A percentile compares a stretch with the other conserved stretches of the same genome.
Conservation (phyloP, 2,797 vertebrate genomes). For the Novumbra hubbsi region DNA sequence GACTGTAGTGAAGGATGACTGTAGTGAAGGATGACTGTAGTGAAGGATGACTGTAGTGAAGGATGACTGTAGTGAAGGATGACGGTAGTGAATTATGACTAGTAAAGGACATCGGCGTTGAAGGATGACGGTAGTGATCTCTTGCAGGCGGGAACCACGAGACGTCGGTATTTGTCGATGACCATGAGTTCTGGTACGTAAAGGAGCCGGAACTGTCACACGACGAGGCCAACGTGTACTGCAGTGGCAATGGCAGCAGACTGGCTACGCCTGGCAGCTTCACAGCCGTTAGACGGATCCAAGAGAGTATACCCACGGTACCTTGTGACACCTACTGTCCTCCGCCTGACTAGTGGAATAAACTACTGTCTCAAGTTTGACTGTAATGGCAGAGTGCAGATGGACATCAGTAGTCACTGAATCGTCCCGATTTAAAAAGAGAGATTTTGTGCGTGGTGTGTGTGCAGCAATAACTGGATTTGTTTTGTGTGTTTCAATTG, state of each 20-base stretch:
- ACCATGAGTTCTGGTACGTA: constrained; percentile 92
- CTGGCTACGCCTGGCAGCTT: constrained; percentile 75
- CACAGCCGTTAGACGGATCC: constrained; percentile 68
- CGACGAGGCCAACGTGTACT: constrained; percentile 84
- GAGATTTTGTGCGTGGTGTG: background rate
- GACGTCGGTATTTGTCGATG: constrained; percentile 79
- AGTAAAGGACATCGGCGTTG: too few species aligned
- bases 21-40: background rate
- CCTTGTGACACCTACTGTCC: background rate
- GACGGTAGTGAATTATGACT: too few species aligned
- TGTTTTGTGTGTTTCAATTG: background rate
- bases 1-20: background rate
- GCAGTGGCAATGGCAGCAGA: constrained; percentile 78
- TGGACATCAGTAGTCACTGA: background rate
- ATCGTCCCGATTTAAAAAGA: background rate
- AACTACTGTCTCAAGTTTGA: background rate
- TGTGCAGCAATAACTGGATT: background rate
- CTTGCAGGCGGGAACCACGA: constrained; percentile 74
- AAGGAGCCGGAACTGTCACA: constrained; percentile 72
- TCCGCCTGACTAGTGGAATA: too few species aligned
- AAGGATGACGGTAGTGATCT: constrained; percentile 5
- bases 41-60: background rate
- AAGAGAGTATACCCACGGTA: constrained; percentile 47
- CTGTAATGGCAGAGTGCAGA: background rate
- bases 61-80: background rate